Base-by-base conservation (phyloP, 2,888 invertebrate species). In the Calephelis perditalis region DNA sequence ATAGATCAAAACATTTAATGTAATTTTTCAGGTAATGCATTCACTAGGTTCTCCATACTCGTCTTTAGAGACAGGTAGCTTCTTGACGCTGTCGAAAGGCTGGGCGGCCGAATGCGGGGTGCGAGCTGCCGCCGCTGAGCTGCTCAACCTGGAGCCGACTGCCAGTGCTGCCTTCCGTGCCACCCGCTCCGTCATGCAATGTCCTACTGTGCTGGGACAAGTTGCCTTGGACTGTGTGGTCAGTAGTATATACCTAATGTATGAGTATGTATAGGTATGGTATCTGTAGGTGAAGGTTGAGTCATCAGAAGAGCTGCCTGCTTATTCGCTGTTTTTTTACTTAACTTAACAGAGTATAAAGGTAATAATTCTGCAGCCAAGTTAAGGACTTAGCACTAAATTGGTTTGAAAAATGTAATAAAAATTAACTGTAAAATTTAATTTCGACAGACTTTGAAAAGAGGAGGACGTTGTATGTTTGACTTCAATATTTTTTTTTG, bases 41-140 rank as follows among this genome's bases (percentile, higher is more conserved):
- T 96, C 97, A 81, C 94, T 99, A 96, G 98, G 98, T 0, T 91
- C 92, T 9, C 98, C 98, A 0, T 98, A 97, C 84, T 89, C 83
- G 63, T 79, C 90, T 52, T 93, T 97, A 93, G 98, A 98, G 83
- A 86, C 99, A 70, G 97, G 96, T 3, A 98, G 97, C 67, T 99
- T 98, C 86, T 95, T 97, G 94, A 97, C 98, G 4, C 94, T 95
- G 59, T 98, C 98, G 1, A 99, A 99, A 92, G 99, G 96, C 57
- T 96, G 94, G 82, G 94, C 96, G 91, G 96, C 94, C 59, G 98
- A 98, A 81, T 98, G 98, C 80, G 98, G 98, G 60, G 92, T 97
- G 68, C 94, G 98, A 62, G 97, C 97, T 36, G 99, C 98, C 9
- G 98, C 96, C 79, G 93, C 93, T 67, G 99, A 99, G 89, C 92